Evolutionary conservation across 53 echinoderm and acorn worm species (phyloP), one percentile per base, ranked within the genome.

Genomic region (Luidia sarsii): DNA sequence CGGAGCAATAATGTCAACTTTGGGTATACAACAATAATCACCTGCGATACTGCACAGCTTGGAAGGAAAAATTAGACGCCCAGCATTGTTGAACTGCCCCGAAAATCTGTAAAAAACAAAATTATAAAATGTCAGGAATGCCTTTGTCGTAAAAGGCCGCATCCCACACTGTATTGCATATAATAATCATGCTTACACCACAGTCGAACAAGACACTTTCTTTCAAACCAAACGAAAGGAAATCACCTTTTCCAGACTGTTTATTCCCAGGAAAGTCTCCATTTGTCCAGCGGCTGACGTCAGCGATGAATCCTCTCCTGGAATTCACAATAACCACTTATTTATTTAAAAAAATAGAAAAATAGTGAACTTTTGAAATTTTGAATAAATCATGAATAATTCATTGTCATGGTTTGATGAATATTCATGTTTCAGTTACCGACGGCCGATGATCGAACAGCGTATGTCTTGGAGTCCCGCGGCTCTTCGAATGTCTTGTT

Each of bases 11-110:
- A n/a, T n/a, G n/a, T n/a, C n/a, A n/a, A n/a, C n/a, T n/a, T n/a
- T n/a, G n/a, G n/a, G n/a, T n/a, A n/a, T n/a, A n/a, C n/a, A n/a
- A n/a, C n/a, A n/a, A n/a, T n/a, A n/a, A n/a, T n/a, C 81, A 90
- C 90, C 90, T 80, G 55, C 90, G 63, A 56, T 90, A 90, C 56
- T 90, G 90, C 0, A 90, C 86, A 10, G 90, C 90, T 60, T 90
- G 90, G 43, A 85, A 90, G 0, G 90, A 81, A 51, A 85, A 90
- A 51, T 80, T 80, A 30, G 90, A 90, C 4, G 90, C 90, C 90
- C 90, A 90, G 24, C 90, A 90, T 39, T 90, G 43, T 19, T 56
- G 81, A 14, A 85, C 29, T 21, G 90, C 90, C 46, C 86, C 33
- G 43, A 54, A 64, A 19, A 90, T 57, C 90, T 90, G 51, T 11